Evolutionary conservation across 2,888 invertebrate species (phyloP).

Genomic region (Cataglyphis cursor): DNA sequence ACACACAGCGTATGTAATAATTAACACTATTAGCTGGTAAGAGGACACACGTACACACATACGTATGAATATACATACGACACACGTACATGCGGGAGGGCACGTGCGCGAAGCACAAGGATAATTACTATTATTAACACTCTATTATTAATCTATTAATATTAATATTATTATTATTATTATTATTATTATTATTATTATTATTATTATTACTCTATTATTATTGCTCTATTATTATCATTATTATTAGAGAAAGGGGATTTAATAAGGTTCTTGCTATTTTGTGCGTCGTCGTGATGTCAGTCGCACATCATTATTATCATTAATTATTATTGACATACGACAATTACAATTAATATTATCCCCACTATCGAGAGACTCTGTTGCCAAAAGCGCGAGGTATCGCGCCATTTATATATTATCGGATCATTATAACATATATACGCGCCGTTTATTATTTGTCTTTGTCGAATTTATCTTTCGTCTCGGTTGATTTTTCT

Average conservation of each 20-base stretch:
- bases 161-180: conserved; percentile 47
- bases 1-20: conserved; percentile 56
- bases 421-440: conserved; percentile 32
- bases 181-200: conserved; percentile 43
- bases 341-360: conserved; percentile 50
- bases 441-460: conserved; percentile 8
- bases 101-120: conserved; percentile 41
- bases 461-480: conserved; percentile 30
- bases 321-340: conserved; percentile 63
- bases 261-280: conserved; percentile 57
- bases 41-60: conserved; percentile 40
- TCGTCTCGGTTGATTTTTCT: conserved; percentile 54
- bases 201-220: conserved; percentile 50
- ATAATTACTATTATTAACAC: conserved; percentile 45
- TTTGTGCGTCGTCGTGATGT: conserved; percentile 74
- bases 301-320: conserved; percentile 70
- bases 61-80: conserved; percentile 28
- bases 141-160: conserved; percentile 39
- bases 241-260: conserved; percentile 48
- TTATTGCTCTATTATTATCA: conserved; percentile 47
- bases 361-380: conserved; percentile 49
- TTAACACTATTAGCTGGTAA: conserved; percentile 51
- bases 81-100: conserved; percentile 27
- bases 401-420: conserved; percentile 52
- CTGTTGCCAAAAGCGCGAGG: conserved; percentile 50